Conservation (phyloP, 2,113 vertebrate genomes). For the Eleginops maclovinus region DNA sequence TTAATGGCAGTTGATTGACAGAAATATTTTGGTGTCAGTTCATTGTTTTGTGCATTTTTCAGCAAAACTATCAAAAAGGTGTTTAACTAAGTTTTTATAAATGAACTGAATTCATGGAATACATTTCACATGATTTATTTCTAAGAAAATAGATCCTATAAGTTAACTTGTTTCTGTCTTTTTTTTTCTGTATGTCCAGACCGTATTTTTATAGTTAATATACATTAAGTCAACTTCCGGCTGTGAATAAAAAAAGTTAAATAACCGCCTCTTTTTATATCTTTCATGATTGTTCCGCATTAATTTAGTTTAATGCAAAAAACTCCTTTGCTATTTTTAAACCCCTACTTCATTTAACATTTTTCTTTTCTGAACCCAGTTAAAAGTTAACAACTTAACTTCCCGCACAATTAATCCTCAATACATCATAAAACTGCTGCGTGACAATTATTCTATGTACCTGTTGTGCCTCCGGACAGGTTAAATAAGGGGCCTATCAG, state of each 20-base stretch:
- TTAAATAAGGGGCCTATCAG: conserved; percentile 34
- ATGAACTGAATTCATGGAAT: no score
- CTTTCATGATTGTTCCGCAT: neutral
- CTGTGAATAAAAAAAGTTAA: neutral
- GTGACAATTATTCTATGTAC: conserved; percentile 15
- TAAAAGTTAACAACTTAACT: conserved; percentile 30
- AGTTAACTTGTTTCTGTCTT: neutral
- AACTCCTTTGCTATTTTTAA: neutral
- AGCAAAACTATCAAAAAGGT: no score
- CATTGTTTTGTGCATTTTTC: no score
- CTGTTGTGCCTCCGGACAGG: conserved; percentile 3
- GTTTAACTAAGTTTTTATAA: no score
- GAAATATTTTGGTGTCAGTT: no score
- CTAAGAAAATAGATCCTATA: no score
- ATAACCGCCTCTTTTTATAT: neutral
- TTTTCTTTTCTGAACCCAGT: neutral
- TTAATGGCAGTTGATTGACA: no score
- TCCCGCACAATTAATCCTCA: conserved; percentile 21
- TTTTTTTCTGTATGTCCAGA: neutral
- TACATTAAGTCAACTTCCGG: neutral
- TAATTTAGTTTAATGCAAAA: neutral
- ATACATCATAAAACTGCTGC: neutral
- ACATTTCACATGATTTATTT: no score
- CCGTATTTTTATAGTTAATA: no score
- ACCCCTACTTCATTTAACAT: neutral